Base-by-base conservation (phyloP, 1,140 invertebrate species). In the Adelges cooleyi region DNA sequence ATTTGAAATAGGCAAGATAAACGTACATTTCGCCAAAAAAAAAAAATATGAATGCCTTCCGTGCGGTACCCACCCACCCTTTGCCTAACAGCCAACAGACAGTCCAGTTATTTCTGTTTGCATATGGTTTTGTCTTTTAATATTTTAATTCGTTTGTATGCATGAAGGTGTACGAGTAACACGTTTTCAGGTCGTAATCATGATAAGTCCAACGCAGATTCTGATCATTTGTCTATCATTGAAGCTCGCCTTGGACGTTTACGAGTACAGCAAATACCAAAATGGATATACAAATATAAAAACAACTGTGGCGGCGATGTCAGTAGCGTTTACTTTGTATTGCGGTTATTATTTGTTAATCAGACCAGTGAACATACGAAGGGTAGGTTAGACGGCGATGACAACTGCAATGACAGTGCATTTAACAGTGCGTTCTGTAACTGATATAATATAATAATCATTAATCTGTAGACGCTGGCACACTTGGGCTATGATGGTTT, bases 401-500 rank as follows among this genome's bases (percentile, higher is more conserved):
- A n/a, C n/a, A n/a, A n/a, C n/a, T n/a, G n/a, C n/a, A n/a, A n/a
- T n/a, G n/a, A n/a, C n/a, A n/a, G n/a, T n/a, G n/a, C n/a, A n/a
- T n/a, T n/a, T n/a, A 8, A 38, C 6, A 38, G 13, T 38, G 36
- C 6, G 6, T 38, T 38, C 13, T 38, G 6, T 38, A 38, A 38
- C 36, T 13, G 36, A 13, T 38, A 8, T 85, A 73, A 66, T 48
- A 48, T 17, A 18, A 18, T 48, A 42, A 25, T 20, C 13, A 27
- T 17, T 66, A 42, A 25, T 11, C 23, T 5, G 25, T 66, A 76
- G 75, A 71, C 72, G 50, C 68, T 80, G 22, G 73, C 73, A 10
- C 78, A 79, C 38, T 69, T 79, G 5, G 79, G 79, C n/a, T 80
- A 77, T 66, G 71, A 74, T 48, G 27, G 72, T 23, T 68, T 59